Percentiles rank a stretch among this genome's conserved stretches.
phyloP scores from a whole-genome alignment of 2,113 vertebrate species.

The Daphoenositta chrysoptera region DNA sequence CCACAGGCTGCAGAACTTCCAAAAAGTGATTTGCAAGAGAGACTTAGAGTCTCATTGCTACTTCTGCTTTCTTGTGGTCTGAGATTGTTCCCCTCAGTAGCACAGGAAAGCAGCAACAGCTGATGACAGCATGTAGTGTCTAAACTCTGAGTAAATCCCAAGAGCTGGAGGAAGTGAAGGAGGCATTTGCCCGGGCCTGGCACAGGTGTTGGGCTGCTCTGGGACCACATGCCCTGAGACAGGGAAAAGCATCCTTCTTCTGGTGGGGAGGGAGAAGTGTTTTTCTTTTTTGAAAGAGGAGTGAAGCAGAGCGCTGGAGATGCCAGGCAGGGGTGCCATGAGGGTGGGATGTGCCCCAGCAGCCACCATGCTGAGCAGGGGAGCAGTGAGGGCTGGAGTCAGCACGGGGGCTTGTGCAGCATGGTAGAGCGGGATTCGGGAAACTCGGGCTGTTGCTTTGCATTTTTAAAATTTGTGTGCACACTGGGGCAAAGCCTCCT shows the following conservation, averaged over 20 bases:
- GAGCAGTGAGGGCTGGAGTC: neutral
- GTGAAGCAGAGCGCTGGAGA: neutral
- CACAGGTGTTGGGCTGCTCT: neutral
- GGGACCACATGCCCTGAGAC: fast-evolving
- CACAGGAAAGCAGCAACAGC: neutral
- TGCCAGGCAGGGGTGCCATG: neutral
- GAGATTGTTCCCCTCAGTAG: neutral
- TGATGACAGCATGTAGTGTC: neutral
- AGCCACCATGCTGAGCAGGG: fast-evolving
- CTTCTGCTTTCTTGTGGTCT: neutral
- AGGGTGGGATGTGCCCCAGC: neutral
- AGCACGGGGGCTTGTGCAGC: fast-evolving
- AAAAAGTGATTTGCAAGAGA: neutral
- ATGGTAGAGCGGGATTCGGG: fast-evolving
- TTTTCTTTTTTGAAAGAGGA: neutral
- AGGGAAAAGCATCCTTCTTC: neutral
- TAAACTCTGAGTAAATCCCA: neutral
- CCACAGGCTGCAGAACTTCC: neutral
- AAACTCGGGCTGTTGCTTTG: neutral
- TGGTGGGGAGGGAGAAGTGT: neutral
- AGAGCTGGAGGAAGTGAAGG: neutral
- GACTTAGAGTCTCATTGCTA: neutral
- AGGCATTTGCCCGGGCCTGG: neutral
- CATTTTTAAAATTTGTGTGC: neutral
- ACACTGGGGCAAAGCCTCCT: neutral